phyloP scores from a whole-genome alignment of 2,888 invertebrate genomes.

The Merodon equestris region DNA sequence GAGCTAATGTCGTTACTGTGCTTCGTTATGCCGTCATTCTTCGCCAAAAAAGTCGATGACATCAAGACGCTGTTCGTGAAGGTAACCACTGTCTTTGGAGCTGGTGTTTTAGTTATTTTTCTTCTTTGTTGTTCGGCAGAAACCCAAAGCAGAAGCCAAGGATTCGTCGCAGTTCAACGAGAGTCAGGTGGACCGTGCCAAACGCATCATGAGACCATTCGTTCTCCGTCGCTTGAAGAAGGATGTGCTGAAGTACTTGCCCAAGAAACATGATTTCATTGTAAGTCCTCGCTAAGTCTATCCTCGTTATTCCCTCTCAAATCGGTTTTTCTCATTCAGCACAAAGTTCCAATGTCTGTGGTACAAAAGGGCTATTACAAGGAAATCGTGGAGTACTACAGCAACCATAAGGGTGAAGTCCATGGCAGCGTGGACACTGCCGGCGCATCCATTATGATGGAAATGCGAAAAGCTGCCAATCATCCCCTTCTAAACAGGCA shows the following conservation, averaged over 20 bases:
- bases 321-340: conserved; percentile 67
- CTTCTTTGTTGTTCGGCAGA: conserved; percentile 71
- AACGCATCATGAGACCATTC: conserved; percentile 97
- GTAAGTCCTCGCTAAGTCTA: too few relatives aligned
- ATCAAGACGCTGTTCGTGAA: conserved; percentile 93
- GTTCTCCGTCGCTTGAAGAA: conserved; percentile 91
- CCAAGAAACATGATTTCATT: conserved; percentile 87
- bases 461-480: conserved; percentile 95
- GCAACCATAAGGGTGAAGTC: conserved; percentile 82
- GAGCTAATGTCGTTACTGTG: conserved; percentile 97
- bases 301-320: neutral
- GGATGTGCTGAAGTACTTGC: conserved; percentile 92
- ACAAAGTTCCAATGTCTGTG: conserved; percentile 83
- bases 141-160: conserved; percentile 80
- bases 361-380: conserved; percentile 88
- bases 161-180: conserved; percentile 90
- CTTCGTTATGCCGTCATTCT: conserved; percentile 98
- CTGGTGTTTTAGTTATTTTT: neutral
- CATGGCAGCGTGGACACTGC: conserved; percentile 81
- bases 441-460: conserved; percentile 92
- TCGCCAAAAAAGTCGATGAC: conserved; percentile 91
- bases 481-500: conserved; percentile 92
- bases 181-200: conserved; percentile 94
- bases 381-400: conserved; percentile 84
- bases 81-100: conserved; percentile 78